These are phyloP conservation scores for Colossoma macropomum DNA, from an alignment of 2,113 vertebrate species.

Conservation along the genomic window DNA sequence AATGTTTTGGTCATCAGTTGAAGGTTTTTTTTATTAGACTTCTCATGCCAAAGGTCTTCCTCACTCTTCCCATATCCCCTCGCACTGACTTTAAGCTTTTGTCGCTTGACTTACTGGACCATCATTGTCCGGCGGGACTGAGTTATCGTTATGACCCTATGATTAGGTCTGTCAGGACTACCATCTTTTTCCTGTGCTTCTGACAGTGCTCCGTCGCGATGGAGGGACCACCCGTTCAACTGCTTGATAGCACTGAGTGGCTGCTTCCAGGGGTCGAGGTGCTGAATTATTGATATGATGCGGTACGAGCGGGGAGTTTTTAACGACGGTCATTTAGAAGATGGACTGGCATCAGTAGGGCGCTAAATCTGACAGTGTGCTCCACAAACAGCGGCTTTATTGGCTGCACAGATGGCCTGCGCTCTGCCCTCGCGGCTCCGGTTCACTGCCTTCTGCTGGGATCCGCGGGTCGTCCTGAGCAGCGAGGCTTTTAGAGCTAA, in stretches of 20 bases:
- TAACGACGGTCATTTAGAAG: constrained; percentile 73
- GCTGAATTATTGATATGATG: constrained; percentile 72
- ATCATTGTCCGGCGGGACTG: not conserved
- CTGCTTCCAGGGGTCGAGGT: constrained; percentile 56
- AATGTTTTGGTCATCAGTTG: constrained; percentile 30
- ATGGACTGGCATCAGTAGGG: constrained; percentile 69
- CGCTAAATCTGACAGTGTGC: constrained; percentile 55
- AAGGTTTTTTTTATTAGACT: constrained; percentile 38
- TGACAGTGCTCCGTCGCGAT: constrained; percentile 56
- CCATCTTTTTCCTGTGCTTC: constrained; percentile 52
- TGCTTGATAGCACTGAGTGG: constrained; percentile 59
- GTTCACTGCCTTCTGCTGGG: constrained; percentile 22
- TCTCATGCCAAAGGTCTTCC: constrained; percentile 36
- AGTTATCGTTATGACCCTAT: constrained; percentile 26
- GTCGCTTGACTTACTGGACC: constrained; percentile 27
- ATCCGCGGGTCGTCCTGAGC: constrained; percentile 1
- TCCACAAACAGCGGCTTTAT: constrained; percentile 56
- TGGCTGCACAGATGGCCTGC: constrained; percentile 51
- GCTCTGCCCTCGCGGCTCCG: constrained; percentile 1
- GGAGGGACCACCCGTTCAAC: constrained; percentile 60
- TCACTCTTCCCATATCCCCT: constrained; percentile 8
- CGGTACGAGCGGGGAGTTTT: constrained; percentile 66
- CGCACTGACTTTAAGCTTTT: constrained; percentile 9
- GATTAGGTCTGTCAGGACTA: constrained; percentile 65
- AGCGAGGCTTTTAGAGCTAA: not conserved